Evolutionary conservation across 1,140 invertebrate genomes (phyloP).

Genomic region (Tetramorium parvispinum): DNA sequence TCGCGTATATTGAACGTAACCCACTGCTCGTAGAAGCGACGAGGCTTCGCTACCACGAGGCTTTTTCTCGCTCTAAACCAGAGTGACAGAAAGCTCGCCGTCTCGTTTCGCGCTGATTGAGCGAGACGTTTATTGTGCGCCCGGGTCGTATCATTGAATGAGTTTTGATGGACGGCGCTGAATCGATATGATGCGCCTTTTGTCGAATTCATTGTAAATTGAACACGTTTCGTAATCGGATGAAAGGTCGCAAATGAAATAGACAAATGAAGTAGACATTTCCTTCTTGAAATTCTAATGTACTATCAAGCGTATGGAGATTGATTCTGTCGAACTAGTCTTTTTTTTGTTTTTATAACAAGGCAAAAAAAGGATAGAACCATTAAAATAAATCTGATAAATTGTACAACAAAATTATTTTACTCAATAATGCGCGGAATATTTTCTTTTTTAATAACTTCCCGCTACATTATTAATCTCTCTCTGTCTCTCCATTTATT

Average conservation of each 20-base stretch:
- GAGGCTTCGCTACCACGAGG: neutral
- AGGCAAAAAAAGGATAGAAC: neutral
- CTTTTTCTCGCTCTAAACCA: conserved; percentile 43
- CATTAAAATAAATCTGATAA: neutral
- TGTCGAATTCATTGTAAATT: neutral
- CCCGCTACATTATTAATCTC: neutral
- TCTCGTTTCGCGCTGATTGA: conserved; percentile 60
- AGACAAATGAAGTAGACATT: neutral
- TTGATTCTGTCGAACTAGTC: neutral
- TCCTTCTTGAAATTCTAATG: neutral
- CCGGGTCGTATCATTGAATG: conserved; percentile 33
- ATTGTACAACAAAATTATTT: neutral
- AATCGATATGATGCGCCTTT: conserved; percentile 38
- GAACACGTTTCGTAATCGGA: conserved; percentile 26
- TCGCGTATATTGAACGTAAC: conserved; percentile 61
- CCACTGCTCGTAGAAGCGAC: conserved; percentile 6
- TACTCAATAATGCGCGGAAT: neutral
- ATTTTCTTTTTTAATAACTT: neutral
- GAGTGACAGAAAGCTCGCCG: conserved; percentile 41
- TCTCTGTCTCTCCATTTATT: neutral
- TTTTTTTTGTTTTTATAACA: neutral
- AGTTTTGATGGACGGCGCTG: conserved; percentile 40
- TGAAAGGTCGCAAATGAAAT: neutral
- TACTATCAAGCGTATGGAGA: neutral
- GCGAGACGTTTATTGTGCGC: conserved; percentile 63